Evolutionary conservation across 1,140 invertebrate genomes (phyloP).

Genomic region (Zaprionus capensis): DNA sequence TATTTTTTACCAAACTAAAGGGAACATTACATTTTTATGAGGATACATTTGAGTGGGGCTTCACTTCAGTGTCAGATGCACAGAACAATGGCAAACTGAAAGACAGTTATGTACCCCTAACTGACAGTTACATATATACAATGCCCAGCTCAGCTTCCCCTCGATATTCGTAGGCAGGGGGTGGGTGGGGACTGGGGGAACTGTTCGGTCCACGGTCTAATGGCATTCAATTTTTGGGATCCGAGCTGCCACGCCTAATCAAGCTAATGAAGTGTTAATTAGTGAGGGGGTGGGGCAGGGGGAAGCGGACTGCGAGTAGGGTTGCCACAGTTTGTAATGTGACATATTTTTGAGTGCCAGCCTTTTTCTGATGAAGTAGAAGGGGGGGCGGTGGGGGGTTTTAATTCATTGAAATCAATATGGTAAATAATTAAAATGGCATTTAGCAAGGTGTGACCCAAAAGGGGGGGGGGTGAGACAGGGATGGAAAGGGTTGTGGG

Average conservation of each 20-base stretch:
- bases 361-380: neutral
- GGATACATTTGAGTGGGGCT: neutral
- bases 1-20: neutral
- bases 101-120: neutral
- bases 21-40: neutral
- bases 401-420: constrained; percentile 35
- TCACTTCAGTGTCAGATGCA: neutral
- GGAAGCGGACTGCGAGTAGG: neutral
- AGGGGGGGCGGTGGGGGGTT: neutral
- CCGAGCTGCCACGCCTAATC: constrained; percentile 45
- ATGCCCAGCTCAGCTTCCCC: neutral
- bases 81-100: neutral
- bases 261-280: constrained; percentile 61
- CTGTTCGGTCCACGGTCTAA: constrained; percentile 5
- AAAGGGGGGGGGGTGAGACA: neutral
- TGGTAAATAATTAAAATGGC: constrained; percentile 47
- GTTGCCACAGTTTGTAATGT: constrained; percentile 13
- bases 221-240: constrained; percentile 25
- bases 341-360: constrained; percentile 26
- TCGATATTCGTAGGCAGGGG: neutral
- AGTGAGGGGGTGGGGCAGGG: neutral
- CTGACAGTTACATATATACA: neutral
- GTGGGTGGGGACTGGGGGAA: neutral
- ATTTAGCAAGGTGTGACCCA: constrained; percentile 24
- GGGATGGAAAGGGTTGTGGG: neutral